Conservation (phyloP, 1,140 invertebrate species). For the Apocrypta bakeri region DNA sequence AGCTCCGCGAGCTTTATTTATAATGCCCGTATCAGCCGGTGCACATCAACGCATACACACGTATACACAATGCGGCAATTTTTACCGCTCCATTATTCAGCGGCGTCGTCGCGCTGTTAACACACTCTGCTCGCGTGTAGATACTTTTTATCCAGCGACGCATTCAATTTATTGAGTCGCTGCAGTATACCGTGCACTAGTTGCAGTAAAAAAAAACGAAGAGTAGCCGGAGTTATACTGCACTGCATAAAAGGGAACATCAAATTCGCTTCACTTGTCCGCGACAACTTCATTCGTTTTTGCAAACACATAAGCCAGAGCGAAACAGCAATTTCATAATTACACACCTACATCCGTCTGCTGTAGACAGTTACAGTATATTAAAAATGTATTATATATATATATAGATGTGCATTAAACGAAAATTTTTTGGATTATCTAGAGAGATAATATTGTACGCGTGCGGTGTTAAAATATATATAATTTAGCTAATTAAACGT, state of each 20-base stretch:
- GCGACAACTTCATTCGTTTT: neutral
- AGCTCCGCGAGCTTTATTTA: neutral
- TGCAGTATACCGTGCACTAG: neutral
- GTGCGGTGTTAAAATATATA: too few species aligned
- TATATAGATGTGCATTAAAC: too few species aligned
- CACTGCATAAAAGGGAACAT: neutral
- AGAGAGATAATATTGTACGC: too few species aligned
- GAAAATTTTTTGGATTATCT: too few species aligned
- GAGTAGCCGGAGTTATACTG: neutral
- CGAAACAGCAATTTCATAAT: conserved; percentile 66
- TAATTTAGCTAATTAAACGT: too few species aligned
- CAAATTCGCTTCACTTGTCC: neutral
- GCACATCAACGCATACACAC: too few species aligned
- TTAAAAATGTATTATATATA: too few species aligned
- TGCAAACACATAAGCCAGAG: conserved; percentile 48
- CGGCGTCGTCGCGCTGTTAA: conserved; percentile 18
- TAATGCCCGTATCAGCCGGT: neutral
- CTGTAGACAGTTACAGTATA: too few species aligned
- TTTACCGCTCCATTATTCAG: conserved; percentile 22
- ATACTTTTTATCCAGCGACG: conserved; percentile 29
- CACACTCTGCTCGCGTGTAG: conserved; percentile 9
- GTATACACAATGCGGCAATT: neutral
- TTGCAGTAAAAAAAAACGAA: neutral
- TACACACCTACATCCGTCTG: conserved; percentile 53
- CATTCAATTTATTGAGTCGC: conserved; percentile 26